Evolutionary conservation across 2,888 invertebrate genomes (phyloP), one percentile per base, ranked within the genome.

Genomic region (Apamea sordens): DNA sequence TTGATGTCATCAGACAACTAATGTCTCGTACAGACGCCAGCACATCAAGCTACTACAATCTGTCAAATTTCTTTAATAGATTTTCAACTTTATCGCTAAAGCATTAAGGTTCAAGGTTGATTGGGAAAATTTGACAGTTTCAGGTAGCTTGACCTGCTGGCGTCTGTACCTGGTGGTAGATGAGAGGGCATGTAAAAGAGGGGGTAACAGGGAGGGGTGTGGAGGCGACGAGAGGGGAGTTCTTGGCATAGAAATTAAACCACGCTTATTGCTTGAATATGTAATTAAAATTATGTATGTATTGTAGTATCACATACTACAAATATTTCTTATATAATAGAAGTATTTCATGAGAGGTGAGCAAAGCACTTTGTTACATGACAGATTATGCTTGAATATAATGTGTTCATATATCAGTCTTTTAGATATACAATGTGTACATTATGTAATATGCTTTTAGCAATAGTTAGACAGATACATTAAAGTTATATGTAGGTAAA

Each of bases 311-410:
- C 36, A 36, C 24, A 50, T 24, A 70, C 32, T 5, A 53, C 24
- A 53, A 53, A 70, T 1, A 32, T 32, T 32, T 50, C 28, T 24
- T 70, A 32, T 5, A 53, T 50, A 47, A 69, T 68, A 78, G 21
- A 44, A 63, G 8, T 18, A 53, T 71, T 76, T 44, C 68, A 68
- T 53, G 15, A 41, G 10, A 75, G n/a, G n/a, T 76, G 44, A 73
- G 36, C 21, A 68, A 74, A 69, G 61, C 61, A 61, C 77, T 84
- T 77, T 61, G 10, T 84, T 68, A 73, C 0, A 18, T 53, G 77
- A 50, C 77, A 85, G 85, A 76, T 82, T 77, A 82, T 61, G 21
- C 50, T 64, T 53, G 44, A 73, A 56, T 28, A 75, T 61, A 73
- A 36, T 80, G 32, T 70, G 41, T 36, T 61, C 41, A 78, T 85